Evolutionary conservation across 2,113 vertebrate species (phyloP), one percentile per base, ranked within the genome.

Genomic region (Pseudolaguvia tuberculata): DNA sequence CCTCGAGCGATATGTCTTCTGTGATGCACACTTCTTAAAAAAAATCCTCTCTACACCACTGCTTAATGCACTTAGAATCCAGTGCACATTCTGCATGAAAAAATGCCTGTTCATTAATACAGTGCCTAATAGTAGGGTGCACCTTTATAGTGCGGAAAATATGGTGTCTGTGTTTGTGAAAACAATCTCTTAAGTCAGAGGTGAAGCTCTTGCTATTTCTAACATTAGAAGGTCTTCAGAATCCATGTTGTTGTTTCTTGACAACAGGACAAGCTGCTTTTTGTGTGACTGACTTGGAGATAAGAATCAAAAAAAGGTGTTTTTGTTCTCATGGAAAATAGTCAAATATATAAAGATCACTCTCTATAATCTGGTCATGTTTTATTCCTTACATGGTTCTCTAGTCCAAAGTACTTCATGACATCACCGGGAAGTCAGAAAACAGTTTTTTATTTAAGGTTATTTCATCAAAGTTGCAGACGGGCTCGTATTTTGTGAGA

Each of bases 351-450:
- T n/a, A n/a, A n/a, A n/a, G n/a, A n/a, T n/a, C 25, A 29, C 14
- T 29, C 13, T 12, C 1, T 17, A 1, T 5, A 27, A 1, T 20
- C 35, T n/a, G 4, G n/a, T 42, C n/a, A 6, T 21, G 31, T 42
- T 21, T 62, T 1, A 31, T 29, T 59, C 29, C 27, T 31, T 7
- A 3, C 11, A 3, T n/a, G 6, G 14, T 63, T 63, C 21, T 35
- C 5, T 15, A 45, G 39, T 14, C 5, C 4, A 15, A 15, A 59
- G 72, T 76, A 42, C 18, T 20, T 65, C 50, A 35, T 18, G 47
- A 25, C 55, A 21, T 45, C 73, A 55, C 31, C 53, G 62, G 39
- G 50, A 70, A 65, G 27, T 69, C 75, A 78, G 23, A 23, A 75
- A 53, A 20, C 48, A 47, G 62, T 53, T 27, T 51, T 52, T n/a